A percentile compares a stretch with the other conserved stretches of the same genome.
phyloP scores from a whole-genome alignment of 2,113 vertebrate species.

The Hydrolagus affinis region DNA sequence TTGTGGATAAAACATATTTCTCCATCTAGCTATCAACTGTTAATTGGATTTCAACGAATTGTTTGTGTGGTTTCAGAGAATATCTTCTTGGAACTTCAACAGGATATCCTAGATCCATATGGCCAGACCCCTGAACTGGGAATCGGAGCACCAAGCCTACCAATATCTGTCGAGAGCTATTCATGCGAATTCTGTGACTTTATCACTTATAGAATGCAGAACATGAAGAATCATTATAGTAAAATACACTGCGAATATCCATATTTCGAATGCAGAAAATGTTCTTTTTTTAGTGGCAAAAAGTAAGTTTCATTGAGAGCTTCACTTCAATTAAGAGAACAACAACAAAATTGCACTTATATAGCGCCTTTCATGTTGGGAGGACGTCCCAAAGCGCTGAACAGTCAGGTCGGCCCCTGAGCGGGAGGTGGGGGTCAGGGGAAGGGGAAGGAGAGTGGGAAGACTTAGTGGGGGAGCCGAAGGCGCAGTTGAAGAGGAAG shows the following conservation, averaged over 20 bases:
- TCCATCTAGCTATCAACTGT: neutral
- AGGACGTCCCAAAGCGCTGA: too few species aligned
- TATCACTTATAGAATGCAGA: conserved; percentile 8
- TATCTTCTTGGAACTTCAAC: conserved; percentile 11
- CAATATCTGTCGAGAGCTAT: neutral
- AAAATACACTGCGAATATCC: conserved; percentile 12
- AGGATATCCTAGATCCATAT: neutral
- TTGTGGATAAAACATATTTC: neutral
- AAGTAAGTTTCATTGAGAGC: conserved; percentile 6
- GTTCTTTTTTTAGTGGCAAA: conserved; percentile 3
- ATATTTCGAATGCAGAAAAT: conserved; percentile 16
- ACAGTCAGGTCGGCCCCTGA: too few species aligned
- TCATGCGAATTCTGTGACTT: conserved; percentile 2
- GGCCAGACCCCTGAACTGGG: neutral
- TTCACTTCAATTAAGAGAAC: neutral
- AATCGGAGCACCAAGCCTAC: neutral
- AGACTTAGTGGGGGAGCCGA: too few species aligned
- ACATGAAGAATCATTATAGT: conserved; percentile 19
- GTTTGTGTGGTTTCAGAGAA: conserved; percentile 18
- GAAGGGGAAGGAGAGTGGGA: too few species aligned
- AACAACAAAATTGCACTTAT: too few species aligned
- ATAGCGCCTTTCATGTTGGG: too few species aligned
- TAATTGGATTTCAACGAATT: neutral
- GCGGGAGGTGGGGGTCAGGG: too few species aligned
- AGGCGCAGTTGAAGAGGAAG: too few species aligned